phyloP scores from a whole-genome alignment of 2,888 invertebrate genomes.

The Micropterix aruncella region DNA sequence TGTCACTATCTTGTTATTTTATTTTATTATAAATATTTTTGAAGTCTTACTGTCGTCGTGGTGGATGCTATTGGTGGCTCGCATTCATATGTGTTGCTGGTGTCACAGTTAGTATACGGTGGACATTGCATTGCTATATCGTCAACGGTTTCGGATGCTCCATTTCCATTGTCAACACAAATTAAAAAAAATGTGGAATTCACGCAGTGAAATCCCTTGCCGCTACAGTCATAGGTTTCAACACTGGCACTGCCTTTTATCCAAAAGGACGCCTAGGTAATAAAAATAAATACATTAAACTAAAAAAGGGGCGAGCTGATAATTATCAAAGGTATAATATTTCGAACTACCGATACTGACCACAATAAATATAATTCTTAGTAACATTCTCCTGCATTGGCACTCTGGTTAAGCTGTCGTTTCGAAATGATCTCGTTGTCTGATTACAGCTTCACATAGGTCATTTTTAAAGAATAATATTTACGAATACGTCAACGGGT shows the following conservation, averaged over 20 bases:
- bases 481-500: not conserved
- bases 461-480: not conserved
- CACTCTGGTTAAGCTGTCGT: no score
- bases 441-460: not conserved
- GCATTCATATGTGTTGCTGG: constrained; percentile 26
- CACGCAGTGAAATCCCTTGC: constrained; percentile 32
- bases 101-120: constrained; percentile 21
- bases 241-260: no score
- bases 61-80: constrained; percentile 19
- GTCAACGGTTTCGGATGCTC: constrained; percentile 26
- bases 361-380: no score
- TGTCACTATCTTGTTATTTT: not conserved
- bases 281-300: no score
- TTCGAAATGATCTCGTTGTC: no score
- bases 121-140: constrained; percentile 28
- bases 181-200: constrained; percentile 34
- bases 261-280: no score
- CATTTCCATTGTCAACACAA: constrained; percentile 32
- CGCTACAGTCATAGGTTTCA: constrained; percentile 23
- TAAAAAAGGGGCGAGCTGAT: no score
- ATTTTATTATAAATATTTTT: not conserved
- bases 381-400: no score
- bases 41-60: constrained; percentile 10
- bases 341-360: no score
- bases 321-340: no score